Percentiles rank a stretch among this genome's conserved stretches.
Evolutionary conservation across 30 jellyfish, hydroid and myxozoan species (phyloP).

Genomic region (Aurelia coerulea): DNA sequence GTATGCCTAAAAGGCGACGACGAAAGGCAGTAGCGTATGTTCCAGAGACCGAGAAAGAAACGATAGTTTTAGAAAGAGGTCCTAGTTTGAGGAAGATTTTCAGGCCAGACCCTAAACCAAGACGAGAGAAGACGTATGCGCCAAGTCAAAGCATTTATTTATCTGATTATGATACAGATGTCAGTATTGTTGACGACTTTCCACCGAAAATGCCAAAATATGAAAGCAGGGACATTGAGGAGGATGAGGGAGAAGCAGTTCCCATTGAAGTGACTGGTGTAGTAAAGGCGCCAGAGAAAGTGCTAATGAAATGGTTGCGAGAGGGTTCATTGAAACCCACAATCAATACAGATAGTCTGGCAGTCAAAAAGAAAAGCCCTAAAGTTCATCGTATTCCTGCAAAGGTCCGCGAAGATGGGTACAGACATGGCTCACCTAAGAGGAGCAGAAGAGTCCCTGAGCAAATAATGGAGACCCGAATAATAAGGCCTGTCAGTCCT

Average conservation of each 20-base stretch:
- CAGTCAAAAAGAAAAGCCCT: not conserved
- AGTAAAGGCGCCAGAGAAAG: constrained; percentile 66
- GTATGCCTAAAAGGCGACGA: constrained; percentile 18
- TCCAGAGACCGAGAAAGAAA: not conserved
- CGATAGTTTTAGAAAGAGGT: not conserved
- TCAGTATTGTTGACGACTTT: constrained; percentile 8
- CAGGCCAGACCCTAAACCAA: not conserved
- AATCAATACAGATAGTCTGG: not conserved
- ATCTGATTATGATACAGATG: constrained; percentile 19
- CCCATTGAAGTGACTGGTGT: constrained; percentile 61
- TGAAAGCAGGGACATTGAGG: constrained; percentile 9
- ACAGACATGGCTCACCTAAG: not conserved
- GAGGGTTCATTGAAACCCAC: constrained; percentile 36
- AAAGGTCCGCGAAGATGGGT: not conserved
- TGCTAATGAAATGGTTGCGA: constrained; percentile 51
- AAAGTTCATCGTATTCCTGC: not conserved
- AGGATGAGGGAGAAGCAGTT: constrained; percentile 23
- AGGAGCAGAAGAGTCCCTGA: not conserved
- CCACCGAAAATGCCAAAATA: constrained; percentile 19
- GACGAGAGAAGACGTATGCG: not conserved
- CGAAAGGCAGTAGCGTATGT: not conserved
- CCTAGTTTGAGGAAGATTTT: not conserved
- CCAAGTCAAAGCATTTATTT: constrained; percentile 19
- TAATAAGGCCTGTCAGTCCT: not conserved
- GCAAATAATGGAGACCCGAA: not conserved